Percentiles rank a stretch among this genome's conserved stretches.
Conservation (phyloP, 2,113 vertebrate species). For the Gopherus evgoodei region DNA sequence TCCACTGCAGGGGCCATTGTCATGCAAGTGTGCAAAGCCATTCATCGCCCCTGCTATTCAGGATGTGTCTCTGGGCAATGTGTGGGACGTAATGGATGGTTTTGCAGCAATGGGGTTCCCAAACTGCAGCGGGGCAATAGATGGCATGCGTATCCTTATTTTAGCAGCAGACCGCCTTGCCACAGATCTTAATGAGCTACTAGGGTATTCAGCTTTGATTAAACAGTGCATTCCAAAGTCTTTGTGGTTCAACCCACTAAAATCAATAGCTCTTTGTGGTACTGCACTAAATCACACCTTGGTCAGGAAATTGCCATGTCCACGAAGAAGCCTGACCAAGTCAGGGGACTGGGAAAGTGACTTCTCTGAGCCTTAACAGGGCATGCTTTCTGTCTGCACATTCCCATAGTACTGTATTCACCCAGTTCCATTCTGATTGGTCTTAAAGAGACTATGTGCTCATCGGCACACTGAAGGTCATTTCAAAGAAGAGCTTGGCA, state of each 20-base stretch:
- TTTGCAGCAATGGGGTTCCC: not conserved
- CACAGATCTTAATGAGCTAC: not conserved
- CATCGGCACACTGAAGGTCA: not conserved
- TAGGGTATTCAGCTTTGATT: not conserved
- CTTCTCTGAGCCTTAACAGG: not conserved
- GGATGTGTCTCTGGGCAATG: not conserved
- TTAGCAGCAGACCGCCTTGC: not conserved
- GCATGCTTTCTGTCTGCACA: not conserved
- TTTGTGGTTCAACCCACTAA: not conserved
- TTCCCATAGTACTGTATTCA: not conserved
- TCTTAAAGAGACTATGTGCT: not conserved
- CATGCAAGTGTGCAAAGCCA: not conserved
- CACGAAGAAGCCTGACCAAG: not conserved
- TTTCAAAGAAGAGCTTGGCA: not conserved
- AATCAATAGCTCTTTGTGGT: not conserved
- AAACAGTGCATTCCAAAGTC: not conserved
- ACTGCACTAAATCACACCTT: not conserved
- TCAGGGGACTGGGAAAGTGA: not conserved
- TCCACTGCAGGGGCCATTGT: not conserved
- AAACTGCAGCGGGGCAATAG: not conserved
- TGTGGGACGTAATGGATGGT: not conserved
- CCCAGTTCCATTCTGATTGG: too few relatives aligned
- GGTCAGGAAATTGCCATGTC: not conserved
- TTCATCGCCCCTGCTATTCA: not conserved
- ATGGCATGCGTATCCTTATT: not conserved